Evolutionary conservation across 2,797 vertebrate species (phyloP), one percentile per base, ranked within the genome.

Genomic region (Enteromius argenteus): DNA sequence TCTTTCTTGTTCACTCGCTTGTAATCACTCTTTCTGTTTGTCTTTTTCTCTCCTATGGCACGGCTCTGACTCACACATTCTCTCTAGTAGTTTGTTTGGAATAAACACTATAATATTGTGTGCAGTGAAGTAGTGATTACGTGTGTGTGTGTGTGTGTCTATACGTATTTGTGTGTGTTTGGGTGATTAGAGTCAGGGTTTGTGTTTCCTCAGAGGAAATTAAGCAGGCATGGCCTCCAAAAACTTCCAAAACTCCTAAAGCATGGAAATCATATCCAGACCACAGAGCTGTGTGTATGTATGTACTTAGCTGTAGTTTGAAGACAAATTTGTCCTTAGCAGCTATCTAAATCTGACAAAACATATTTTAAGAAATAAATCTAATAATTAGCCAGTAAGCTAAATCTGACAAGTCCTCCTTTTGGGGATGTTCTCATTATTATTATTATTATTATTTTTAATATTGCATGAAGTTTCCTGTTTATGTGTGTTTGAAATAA

Each of bases 181-280:
- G 76, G 58, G 56, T 77, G 80, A 77, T 83, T 85, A 83, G 58
- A 76, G 71, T 87, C 77, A 51, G 78, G 66, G 87, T 73, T 81
- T 86, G 73, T 84, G 84, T 86, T 88, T 88, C 84, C 85, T 88
- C 79, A 58, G 82, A 88, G 85, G 83, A 88, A 88, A 88, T 87
- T 83, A 85, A 86, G 80, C 72, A 86, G 83, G 71, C 81, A 80
- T 83, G 81, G 79, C 51, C 82, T 84, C 85, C 49, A 71, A 84
- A 77, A 81, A 80, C 73, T 83, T 85, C 80, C 83, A 79, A 79
- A 79, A 87, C 71, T 85, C 60, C 58, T 58, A 84, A 71, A 84
- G 74, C 46, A 80, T 71, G 83, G 82, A 88, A 88, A 88, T 88
- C 80, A 88, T 83, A 85, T 88, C 85, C 87, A 86, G 87, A 88